Percentiles rank a stretch among this genome's conserved stretches.
phyloP scores from a whole-genome alignment of 1,140 invertebrate genomes.

The Platyscapa corneri region DNA sequence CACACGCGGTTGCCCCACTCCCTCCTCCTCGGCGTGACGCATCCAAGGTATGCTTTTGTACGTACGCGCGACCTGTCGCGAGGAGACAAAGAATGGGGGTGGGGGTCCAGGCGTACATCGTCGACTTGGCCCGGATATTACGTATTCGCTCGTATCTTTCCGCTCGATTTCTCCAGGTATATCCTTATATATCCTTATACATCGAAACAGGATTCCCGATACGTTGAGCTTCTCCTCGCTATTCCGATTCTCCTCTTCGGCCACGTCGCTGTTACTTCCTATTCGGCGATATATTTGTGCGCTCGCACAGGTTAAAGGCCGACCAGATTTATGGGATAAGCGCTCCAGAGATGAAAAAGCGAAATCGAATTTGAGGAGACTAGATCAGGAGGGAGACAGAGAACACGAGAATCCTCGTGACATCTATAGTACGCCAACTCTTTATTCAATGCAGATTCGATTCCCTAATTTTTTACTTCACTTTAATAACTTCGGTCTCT shows the following conservation, averaged over 20 bases:
- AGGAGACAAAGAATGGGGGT: background rate
- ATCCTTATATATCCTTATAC: constrained; percentile 56
- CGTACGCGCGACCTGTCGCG: background rate
- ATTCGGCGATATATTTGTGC: background rate
- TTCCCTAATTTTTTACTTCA: background rate
- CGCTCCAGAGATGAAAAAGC: constrained; percentile 12
- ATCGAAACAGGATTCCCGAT: constrained; percentile 46
- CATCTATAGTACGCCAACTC: background rate
- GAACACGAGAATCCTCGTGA: background rate
- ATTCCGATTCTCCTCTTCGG: constrained; percentile 19
- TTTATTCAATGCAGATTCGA: background rate
- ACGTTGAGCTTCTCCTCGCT: constrained; percentile 29
- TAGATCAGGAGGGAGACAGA: background rate
- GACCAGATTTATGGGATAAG: constrained; percentile 48
- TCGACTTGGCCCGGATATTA: constrained; percentile 52
- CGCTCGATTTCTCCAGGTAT: constrained; percentile 55
- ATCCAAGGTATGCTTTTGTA: background rate
- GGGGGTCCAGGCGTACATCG: background rate
- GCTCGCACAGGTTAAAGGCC: constrained; percentile 33
- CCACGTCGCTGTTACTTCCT: background rate
- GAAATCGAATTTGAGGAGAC: constrained; percentile 42
- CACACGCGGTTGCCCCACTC: too few species aligned
- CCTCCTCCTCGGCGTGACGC: background rate
- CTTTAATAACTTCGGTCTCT: background rate
- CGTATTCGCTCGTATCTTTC: constrained; percentile 58